phyloP scores from a whole-genome alignment of 2,797 vertebrate species.

The Micromesistius poutassou region DNA sequence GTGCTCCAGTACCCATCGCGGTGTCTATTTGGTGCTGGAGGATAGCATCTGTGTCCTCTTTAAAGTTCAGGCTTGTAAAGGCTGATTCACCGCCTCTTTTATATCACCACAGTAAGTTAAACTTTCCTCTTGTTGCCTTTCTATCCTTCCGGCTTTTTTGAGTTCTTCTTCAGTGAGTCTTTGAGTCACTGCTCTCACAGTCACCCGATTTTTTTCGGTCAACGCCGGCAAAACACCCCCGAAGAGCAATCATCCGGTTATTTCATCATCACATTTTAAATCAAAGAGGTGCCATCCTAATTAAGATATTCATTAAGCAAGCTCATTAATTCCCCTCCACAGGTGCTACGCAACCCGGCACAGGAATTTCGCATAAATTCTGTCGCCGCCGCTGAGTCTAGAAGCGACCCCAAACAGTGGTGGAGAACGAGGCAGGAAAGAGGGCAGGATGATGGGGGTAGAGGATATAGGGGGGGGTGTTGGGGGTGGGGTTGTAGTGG shows the following conservation, averaged over 20 bases:
- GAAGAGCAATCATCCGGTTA: conserved; percentile 55
- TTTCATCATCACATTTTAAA: conserved; percentile 54
- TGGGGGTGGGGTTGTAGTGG: neutral
- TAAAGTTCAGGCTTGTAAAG: neutral
- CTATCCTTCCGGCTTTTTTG: neutral
- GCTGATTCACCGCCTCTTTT: neutral
- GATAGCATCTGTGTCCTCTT: conserved; percentile 1
- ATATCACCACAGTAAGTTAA: neutral
- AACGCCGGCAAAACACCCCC: conserved; percentile 34
- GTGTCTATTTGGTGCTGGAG: neutral
- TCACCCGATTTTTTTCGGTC: conserved; percentile 28
- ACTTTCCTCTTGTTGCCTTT: neutral
- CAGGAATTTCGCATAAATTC: conserved; percentile 56
- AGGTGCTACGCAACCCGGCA: conserved; percentile 48
- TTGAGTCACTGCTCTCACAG: neutral
- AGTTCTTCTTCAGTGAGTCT: neutral
- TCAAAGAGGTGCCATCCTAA: conserved; percentile 61
- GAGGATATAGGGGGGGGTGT: conserved; percentile 8
- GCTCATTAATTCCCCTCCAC: conserved; percentile 66
- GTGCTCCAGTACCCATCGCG: neutral
- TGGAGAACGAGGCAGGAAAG: conserved; percentile 8
- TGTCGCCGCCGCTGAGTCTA: conserved; percentile 56
- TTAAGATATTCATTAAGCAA: conserved; percentile 66
- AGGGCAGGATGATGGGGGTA: conserved; percentile 9
- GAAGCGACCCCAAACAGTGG: conserved; percentile 34